Conservation (phyloP, 1,140 invertebrate genomes). For the Kradibia gibbosae region DNA sequence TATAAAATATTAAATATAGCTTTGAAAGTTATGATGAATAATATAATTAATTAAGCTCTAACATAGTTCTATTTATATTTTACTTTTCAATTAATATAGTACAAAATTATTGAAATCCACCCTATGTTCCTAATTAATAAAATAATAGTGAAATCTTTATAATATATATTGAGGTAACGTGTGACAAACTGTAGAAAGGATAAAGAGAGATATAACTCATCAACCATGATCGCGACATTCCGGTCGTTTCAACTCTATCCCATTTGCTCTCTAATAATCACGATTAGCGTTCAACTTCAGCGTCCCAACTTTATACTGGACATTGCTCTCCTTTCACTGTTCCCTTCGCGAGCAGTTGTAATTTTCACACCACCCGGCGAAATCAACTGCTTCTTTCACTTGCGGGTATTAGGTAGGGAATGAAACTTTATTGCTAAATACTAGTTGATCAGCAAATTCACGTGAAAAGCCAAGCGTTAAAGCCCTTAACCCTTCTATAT, state of each 20-base stretch:
- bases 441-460: conserved; percentile 70
- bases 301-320: not conserved
- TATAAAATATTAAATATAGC: too few relatives aligned
- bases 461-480: not conserved
- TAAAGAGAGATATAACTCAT: conserved; percentile 20
- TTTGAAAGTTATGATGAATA: too few relatives aligned
- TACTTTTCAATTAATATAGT: too few relatives aligned
- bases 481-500: too few relatives aligned
- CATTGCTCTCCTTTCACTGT: conserved; percentile 37
- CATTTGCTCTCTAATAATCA: conserved; percentile 58
- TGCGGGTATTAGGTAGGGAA: conserved; percentile 59
- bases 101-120: not conserved
- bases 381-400: conserved; percentile 71
- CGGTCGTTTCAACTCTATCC: conserved; percentile 54
- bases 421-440: conserved; percentile 74
- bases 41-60: too few relatives aligned
- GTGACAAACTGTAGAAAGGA: not conserved
- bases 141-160: conserved; percentile 25
- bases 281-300: conserved; percentile 61
- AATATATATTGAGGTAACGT: not conserved
- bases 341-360: conserved; percentile 63
- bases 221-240: conserved; percentile 5
- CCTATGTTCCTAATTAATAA: not conserved
- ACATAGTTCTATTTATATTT: too few relatives aligned
- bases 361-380: conserved; percentile 70